Conservation (phyloP, 2,888 invertebrate species). For the Platynereis dumerilii region DNA sequence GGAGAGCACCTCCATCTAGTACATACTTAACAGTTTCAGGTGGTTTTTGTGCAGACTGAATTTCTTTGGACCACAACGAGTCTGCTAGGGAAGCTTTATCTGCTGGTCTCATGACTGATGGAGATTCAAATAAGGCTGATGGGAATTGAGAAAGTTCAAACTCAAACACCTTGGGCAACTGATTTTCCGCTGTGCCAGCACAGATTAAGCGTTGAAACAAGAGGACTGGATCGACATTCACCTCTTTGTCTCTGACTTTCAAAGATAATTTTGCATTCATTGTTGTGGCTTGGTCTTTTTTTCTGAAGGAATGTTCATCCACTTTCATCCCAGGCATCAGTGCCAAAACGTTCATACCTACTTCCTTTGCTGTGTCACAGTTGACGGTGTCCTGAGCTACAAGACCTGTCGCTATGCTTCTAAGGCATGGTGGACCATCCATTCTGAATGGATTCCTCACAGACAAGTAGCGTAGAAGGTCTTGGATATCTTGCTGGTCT, state of each 20-base stretch:
- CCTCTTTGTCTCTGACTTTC: conserved; percentile 27
- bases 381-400: conserved; percentile 35
- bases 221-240: conserved; percentile 39
- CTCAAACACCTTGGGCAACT: not conserved
- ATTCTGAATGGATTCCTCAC: conserved; percentile 36
- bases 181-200: conserved; percentile 23
- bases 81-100: conserved; percentile 1
- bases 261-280: conserved; percentile 18
- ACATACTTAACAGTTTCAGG: conserved; percentile 10
- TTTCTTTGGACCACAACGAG: not conserved
- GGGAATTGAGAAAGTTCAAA: conserved; percentile 28
- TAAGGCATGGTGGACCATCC: conserved; percentile 27
- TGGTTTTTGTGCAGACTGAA: not conserved
- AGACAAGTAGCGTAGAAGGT: conserved; percentile 29
- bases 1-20: conserved; percentile 39
- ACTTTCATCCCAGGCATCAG: conserved; percentile 32
- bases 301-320: conserved; percentile 30
- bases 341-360: conserved; percentile 34
- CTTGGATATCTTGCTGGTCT: conserved; percentile 33
- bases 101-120: not conserved
- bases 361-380: conserved; percentile 34
- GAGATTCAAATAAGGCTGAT: conserved; percentile 19
- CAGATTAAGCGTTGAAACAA: conserved; percentile 39
- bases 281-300: conserved; percentile 32
- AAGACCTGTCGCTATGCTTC: conserved; percentile 41